phyloP scores from a whole-genome alignment of 2,113 vertebrate genomes.

The Ibidorhyncha struthersii region DNA sequence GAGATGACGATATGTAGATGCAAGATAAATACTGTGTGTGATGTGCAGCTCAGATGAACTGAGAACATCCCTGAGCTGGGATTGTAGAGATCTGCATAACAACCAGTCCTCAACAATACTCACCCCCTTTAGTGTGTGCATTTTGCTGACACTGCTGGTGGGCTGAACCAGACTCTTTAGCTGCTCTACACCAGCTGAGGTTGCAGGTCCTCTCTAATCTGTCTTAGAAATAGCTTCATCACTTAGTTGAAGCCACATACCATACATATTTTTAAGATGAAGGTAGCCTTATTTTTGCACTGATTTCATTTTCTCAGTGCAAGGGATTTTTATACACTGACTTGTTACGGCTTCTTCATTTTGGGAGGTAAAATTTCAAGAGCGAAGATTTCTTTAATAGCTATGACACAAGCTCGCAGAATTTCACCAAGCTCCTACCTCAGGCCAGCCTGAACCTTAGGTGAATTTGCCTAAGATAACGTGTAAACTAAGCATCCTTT shows the following conservation, averaged over 20 bases:
- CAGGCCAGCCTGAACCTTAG: background rate
- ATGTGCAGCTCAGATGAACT: background rate
- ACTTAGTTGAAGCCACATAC: background rate
- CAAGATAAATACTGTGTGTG: no score
- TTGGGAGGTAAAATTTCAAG: background rate
- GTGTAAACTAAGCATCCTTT: background rate
- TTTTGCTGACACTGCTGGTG: background rate
- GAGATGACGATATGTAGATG: no score
- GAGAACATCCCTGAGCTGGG: background rate
- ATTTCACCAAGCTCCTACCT: background rate
- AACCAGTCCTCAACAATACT: background rate
- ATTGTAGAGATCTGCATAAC: background rate
- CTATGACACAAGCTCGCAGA: background rate
- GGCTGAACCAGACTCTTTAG: background rate
- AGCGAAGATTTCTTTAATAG: background rate
- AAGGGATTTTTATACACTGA: fast-evolving
- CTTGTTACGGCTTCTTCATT: background rate
- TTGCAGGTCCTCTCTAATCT: background rate
- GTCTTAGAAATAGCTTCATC: background rate
- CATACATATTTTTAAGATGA: background rate
- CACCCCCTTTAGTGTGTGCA: background rate
- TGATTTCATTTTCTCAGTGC: background rate
- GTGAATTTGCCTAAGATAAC: background rate
- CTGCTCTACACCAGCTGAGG: fast-evolving
- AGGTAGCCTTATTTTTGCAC: background rate